Base-by-base conservation (phyloP, 2,888 invertebrate genomes). In the Amphipyra berbera region DNA sequence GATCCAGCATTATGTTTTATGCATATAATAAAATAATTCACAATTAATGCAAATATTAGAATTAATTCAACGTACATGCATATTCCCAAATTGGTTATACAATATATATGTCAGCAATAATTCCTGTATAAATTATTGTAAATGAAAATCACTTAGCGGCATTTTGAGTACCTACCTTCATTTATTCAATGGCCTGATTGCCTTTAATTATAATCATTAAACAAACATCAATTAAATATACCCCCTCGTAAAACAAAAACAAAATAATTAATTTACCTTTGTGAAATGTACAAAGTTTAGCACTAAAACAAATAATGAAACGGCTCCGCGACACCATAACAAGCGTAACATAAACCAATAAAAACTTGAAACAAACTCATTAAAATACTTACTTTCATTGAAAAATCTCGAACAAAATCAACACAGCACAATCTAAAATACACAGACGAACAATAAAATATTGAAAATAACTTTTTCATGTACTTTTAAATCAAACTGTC, bases 321-420 rank as follows among this genome's bases (percentile, higher is more conserved):
- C 27, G 40, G 40, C 59, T 66, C 46, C 35, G 42, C 13, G 46
- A 46, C 53, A 57, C 59, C 47, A 21, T 68, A 55, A 72, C 63
- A 68, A 73, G 56, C 42, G 41, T 53, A 73, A 73, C 63, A 71
- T 61, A 3, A 21, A 52, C 33, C 30, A 71, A 67, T 71, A 76
- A 71, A 71, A 68, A 71, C 58, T 61, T 52, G 10, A 44, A 14
- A 27, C 41, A 47, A 58, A 63, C 54, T 76, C 56, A 42, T 61
- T 56, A 62, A 40, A 55, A 45, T 75, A 78, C 73, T 73, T 70
- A 78, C 78, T 55, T 69, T 68, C 50, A 61, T 65, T 47, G 27
- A 54, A 42, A 53, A 50, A 42, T 64, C 47, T 72, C 37, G 41
- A 13, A 47, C n/a, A n/a, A 52, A 68, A 47, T 60, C 35, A 53